Base-by-base conservation (phyloP, 2,888 invertebrate species). In the Callinectes sapidus region DNA sequence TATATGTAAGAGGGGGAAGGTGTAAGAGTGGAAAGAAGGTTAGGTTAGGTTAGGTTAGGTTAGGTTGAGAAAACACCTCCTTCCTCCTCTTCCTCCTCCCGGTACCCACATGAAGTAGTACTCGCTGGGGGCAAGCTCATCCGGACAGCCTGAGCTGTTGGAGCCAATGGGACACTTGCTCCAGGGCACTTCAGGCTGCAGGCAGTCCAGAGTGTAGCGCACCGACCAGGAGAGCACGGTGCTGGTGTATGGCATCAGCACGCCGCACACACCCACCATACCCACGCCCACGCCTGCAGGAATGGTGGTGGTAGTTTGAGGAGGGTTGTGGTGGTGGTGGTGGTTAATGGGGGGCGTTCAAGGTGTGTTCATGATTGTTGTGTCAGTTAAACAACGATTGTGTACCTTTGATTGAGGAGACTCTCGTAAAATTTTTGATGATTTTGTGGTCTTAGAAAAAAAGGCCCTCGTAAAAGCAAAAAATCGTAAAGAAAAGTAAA, bases 281-380 rank as follows among this genome's bases (percentile, higher is more conserved):
- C 93, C 93, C 32, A 93, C 89, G 32, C 93, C 93, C 77, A 93
- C 92, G 39, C 93, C 93, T 93, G 93, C 35, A 28, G 14, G 48
- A 54, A 48, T 13, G 6, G n/a, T 18, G 55, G 23, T 18, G 61
- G 23, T 18, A 10, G 48, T 48, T 48, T 5, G 8, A 39, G 48
- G 48, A 10, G 3, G 48, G 48, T 48, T 5, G 48, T 48, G 48
- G 48, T 48, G 10, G 48, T 48, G 48, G 48, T 48, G 48, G 10
- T 48, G 48, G 48, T 39, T 28, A 77, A 16, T 77, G 32, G 32
- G 32, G 16, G 8, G 28, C 23, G 1, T 14, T 32, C 77, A 77
- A 77, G 28, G 32, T 13, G n/a, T 8, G 18, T 32, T n/a, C 48
- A 10, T 48, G 10, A 48, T 48, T 48, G 8, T 8, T 3, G 39